Evolutionary conservation across 2,888 invertebrate genomes (phyloP).

Genomic region (Stratiomys singularior): DNA sequence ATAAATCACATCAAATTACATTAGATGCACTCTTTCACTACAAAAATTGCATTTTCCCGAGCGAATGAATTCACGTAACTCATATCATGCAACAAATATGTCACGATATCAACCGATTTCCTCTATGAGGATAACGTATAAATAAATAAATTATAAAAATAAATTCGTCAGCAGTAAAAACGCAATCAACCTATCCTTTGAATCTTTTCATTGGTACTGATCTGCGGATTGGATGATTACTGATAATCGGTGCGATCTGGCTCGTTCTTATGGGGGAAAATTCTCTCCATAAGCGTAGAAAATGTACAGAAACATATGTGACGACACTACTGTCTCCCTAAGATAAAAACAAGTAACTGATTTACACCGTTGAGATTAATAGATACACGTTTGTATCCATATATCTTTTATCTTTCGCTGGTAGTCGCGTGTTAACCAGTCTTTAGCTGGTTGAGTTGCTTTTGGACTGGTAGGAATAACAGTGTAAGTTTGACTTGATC

Average conservation of each 20-base stretch:
- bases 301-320: neutral
- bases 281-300: neutral
- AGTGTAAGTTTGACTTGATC: no score
- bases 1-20: no score
- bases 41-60: neutral
- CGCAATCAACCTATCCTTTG: slow-evolving; percentile 24
- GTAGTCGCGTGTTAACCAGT: no score
- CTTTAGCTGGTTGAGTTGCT: no score
- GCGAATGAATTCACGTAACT: neutral
- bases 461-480: no score
- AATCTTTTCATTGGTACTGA: slow-evolving; percentile 43
- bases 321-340: neutral
- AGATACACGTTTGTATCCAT: slow-evolving; percentile 1
- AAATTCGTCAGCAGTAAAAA: neutral
- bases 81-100: neutral
- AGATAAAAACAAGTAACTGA: neutral
- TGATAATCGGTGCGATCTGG: slow-evolving; percentile 27
- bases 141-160: neutral
- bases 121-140: neutral
- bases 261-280: neutral
- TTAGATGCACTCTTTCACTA: slow-evolving; percentile 8
- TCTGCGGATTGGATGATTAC: slow-evolving; percentile 24
- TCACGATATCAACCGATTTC: neutral
- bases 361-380: neutral
- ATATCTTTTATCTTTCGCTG: no score